Conservation (phyloP, 1,140 invertebrate genomes). For the Cephus cinctus region DNA sequence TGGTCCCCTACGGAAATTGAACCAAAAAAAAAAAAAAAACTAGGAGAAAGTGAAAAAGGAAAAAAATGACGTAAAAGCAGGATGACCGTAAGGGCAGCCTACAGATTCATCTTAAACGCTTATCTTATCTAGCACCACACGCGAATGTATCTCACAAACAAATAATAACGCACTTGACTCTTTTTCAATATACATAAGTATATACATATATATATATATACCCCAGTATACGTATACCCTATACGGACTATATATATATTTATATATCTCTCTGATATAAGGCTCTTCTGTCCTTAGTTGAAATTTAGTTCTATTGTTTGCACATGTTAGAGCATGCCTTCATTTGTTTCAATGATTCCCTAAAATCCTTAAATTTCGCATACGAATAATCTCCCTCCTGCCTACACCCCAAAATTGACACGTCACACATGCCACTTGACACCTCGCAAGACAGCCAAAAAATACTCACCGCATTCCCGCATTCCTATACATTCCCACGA, state of each 20-base stretch:
- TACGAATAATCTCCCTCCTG: background rate
- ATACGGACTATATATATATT: constrained; percentile 43
- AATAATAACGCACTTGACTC: constrained; percentile 24
- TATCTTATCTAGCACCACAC: constrained; percentile 29
- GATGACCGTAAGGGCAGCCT: no score
- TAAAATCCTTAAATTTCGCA: background rate
- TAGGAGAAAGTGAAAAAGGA: no score
- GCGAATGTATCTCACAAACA: constrained; percentile 44
- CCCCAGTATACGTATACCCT: constrained; percentile 35
- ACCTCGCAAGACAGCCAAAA: constrained; percentile 13
- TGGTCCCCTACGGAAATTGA: no score
- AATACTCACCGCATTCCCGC: constrained; percentile 1
- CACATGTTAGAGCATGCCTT: constrained; percentile 58
- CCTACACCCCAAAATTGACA: no score
- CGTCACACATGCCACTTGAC: no score
- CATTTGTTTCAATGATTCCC: constrained; percentile 51
- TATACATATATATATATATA: constrained; percentile 32
- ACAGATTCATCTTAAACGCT: background rate
- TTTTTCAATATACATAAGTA: constrained; percentile 34
- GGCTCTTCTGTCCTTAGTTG: constrained; percentile 57
- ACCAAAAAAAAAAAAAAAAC: no score
- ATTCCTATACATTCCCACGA: constrained; percentile 5
- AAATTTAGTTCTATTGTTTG: constrained; percentile 58
- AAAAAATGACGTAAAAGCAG: no score
- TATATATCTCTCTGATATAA: constrained; percentile 53